Conservation (phyloP, 2,113 vertebrate species). For the Takifugu bimaculatus region DNA sequence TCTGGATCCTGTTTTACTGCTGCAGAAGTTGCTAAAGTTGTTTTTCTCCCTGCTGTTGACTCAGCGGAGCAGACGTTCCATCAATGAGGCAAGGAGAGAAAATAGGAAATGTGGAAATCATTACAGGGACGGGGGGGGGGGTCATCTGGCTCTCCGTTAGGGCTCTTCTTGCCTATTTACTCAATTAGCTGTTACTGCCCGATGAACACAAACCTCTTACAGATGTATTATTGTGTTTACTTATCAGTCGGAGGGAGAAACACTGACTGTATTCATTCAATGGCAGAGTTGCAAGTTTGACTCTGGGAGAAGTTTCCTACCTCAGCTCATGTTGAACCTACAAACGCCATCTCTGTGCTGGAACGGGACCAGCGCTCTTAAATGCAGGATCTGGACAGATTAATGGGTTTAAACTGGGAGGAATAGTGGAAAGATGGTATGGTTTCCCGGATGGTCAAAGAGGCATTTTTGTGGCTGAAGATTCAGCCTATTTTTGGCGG, state of each 20-base stretch:
- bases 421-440: background rate
- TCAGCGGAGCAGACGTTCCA: slow-evolving; percentile 42
- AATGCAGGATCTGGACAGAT: slow-evolving; percentile 12
- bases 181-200: slow-evolving; percentile 57
- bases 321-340: slow-evolving; percentile 52
- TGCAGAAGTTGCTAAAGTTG: slow-evolving; percentile 29
- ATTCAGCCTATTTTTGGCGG: background rate
- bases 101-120: slow-evolving; percentile 71
- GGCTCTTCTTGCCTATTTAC: slow-evolving; percentile 58
- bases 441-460: background rate
- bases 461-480: background rate
- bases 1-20: slow-evolving; percentile 21
- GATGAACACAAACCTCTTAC: slow-evolving; percentile 45
- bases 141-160: slow-evolving; percentile 51
- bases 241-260: slow-evolving; percentile 39
- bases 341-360: slow-evolving; percentile 6
- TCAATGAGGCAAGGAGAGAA: slow-evolving; percentile 39
- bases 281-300: slow-evolving; percentile 20
- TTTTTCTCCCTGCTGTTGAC: slow-evolving; percentile 41
- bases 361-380: background rate
- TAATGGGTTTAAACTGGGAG: slow-evolving; percentile 6
- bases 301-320: slow-evolving; percentile 37
- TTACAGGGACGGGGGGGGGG: slow-evolving; percentile 63
- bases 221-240: slow-evolving; percentile 45
- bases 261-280: slow-evolving; percentile 4